Percentiles rank a stretch among this genome's conserved stretches.
These are phyloP conservation scores for Agonopterix subpropinquella DNA, from an alignment of 2,888 invertebrate species.

Conservation along the genomic window DNA sequence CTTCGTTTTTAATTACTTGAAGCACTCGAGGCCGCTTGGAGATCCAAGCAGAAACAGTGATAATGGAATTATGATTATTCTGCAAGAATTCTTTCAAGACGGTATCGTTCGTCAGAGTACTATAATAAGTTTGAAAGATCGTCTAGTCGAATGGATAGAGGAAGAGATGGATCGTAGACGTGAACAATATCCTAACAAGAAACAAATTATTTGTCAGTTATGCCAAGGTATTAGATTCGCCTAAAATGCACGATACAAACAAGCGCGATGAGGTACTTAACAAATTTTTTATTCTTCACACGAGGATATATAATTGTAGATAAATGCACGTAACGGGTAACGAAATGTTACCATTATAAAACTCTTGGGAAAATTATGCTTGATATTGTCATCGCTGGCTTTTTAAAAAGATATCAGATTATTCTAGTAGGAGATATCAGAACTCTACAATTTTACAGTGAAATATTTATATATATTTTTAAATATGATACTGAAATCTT, in stretches of 20 bases:
- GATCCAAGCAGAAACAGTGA: constrained; percentile 41
- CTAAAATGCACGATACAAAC: constrained; percentile 10
- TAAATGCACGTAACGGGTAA: too few relatives aligned
- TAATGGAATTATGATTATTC: constrained; percentile 46
- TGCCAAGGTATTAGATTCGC: constrained; percentile 52
- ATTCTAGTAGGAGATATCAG: too few relatives aligned
- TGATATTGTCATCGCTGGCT: too few relatives aligned
- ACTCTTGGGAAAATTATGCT: too few relatives aligned
- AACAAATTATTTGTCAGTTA: constrained; percentile 38
- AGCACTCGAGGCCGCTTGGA: constrained; percentile 52
- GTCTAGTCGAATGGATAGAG: constrained; percentile 41
- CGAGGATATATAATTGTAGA: too few relatives aligned
- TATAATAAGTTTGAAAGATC: constrained; percentile 44
- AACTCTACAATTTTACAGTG: too few relatives aligned
- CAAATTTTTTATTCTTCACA: too few relatives aligned
- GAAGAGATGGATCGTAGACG: constrained; percentile 36
- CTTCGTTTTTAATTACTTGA: constrained; percentile 62
- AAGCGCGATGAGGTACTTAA: too few relatives aligned
- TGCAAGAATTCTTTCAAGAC: constrained; percentile 64
- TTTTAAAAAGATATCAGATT: too few relatives aligned
- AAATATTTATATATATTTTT: too few relatives aligned
- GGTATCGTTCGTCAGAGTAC: constrained; percentile 52
- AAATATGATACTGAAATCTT: too few relatives aligned
- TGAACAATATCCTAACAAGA: constrained; percentile 38
- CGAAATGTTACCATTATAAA: too few relatives aligned